A percentile compares a stretch with the other conserved stretches of the same genome.
Conservation (phyloP, 2,797 vertebrate species). For the Sebastes reedi region DNA sequence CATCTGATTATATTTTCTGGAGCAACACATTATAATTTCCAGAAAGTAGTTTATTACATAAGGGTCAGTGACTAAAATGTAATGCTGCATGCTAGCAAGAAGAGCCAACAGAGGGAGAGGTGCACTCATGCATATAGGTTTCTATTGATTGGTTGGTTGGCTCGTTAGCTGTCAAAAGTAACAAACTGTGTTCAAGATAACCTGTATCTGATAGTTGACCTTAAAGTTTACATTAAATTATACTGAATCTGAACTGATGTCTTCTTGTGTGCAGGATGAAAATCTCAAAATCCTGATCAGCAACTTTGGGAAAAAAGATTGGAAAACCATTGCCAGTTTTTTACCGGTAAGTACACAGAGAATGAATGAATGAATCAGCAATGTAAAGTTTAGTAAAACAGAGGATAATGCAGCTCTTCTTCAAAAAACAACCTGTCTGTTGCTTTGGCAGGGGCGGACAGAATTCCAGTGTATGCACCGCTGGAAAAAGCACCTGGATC, state of each 20-base stretch:
- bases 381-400: background rate
- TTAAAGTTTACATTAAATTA: background rate
- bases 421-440: background rate
- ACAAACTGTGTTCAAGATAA: background rate
- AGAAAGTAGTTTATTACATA: background rate
- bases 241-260: background rate
- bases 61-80: background rate
- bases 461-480: conserved; percentile 88
- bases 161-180: background rate
- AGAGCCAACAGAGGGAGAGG: background rate
- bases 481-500: conserved; percentile 88
- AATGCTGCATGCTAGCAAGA: background rate
- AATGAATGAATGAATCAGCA: background rate
- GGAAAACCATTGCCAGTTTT: conserved; percentile 90
- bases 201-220: background rate
- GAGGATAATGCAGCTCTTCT: background rate
- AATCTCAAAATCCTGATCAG: conserved; percentile 87
- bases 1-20: background rate
- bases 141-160: background rate
- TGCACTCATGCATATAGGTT: background rate
- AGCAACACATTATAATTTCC: background rate
- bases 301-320: conserved; percentile 89
- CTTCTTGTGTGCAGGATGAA: conserved; percentile 84
- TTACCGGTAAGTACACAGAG: conserved; percentile 87
- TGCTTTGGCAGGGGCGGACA: conserved; percentile 84